These are phyloP conservation scores for Helostoma temminkii DNA, from an alignment of 2,797 vertebrate genomes.

Conservation along the genomic window DNA sequence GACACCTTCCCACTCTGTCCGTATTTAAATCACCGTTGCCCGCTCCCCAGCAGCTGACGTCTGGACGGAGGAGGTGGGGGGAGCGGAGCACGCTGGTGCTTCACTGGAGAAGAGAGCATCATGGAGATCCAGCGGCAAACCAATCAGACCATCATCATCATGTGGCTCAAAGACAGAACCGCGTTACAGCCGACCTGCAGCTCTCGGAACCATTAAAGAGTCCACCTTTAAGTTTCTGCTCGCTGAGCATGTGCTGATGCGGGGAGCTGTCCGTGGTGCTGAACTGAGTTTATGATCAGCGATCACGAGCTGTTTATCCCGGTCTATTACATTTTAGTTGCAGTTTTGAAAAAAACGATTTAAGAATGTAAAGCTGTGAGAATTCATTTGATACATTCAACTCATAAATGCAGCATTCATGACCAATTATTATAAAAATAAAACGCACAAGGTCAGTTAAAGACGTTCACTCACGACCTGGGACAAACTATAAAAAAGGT, in stretches of 20 bases:
- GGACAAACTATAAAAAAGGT: background rate
- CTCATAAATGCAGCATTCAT: background rate
- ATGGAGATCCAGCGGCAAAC: conserved; percentile 28
- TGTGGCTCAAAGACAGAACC: conserved; percentile 21
- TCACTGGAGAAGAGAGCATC: conserved; percentile 11
- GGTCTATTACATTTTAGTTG: conserved; percentile 1
- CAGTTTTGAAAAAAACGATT: conserved; percentile 1
- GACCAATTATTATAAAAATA: background rate
- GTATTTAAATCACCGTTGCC: conserved; percentile 66
- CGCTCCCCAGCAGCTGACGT: conserved; percentile 64
- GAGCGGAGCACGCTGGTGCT: background rate
- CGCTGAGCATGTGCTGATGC: no score
- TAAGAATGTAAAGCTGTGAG: background rate
- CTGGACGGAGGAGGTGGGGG: background rate
- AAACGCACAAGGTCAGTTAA: background rate
- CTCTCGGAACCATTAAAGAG: background rate
- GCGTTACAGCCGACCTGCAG: conserved; percentile 3
- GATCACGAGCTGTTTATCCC: background rate
- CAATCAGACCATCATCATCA: conserved; percentile 28
- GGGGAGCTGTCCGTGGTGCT: conserved; percentile 59
- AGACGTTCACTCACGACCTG: conserved; percentile 15
- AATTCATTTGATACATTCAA: background rate
- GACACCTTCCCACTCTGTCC: conserved; percentile 53
- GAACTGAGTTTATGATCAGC: conserved; percentile 10
- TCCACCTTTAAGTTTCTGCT: conserved; percentile 18